phyloP scores from a whole-genome alignment of 2,113 vertebrate species.

The Chitala chitala region DNA sequence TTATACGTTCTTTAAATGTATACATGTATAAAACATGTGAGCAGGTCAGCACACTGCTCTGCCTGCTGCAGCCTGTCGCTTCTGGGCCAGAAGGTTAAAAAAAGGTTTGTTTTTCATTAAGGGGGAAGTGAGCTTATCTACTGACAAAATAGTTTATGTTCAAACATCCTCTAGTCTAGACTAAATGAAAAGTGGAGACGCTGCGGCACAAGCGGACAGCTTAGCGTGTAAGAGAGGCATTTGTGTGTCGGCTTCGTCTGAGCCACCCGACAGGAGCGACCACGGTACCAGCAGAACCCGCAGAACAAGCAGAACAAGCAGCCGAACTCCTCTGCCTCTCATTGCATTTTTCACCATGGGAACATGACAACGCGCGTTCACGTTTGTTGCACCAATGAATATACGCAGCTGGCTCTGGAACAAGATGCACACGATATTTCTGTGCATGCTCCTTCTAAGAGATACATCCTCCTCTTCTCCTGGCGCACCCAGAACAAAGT shows the following conservation, averaged over 20 bases:
- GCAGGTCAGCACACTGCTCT: neutral
- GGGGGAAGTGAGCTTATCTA: slow-evolving; percentile 9
- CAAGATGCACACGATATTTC: neutral
- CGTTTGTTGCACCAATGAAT: too few species aligned
- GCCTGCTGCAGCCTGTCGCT: neutral
- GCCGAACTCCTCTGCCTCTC: too few species aligned
- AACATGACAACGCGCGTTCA: neutral
- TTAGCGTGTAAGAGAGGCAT: neutral
- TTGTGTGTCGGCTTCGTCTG: neutral
- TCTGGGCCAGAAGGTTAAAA: neutral
- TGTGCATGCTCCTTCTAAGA: neutral
- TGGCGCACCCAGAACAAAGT: neutral
- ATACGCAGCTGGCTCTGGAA: too few species aligned
- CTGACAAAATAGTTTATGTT: neutral
- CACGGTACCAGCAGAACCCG: too few species aligned
- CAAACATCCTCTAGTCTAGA: neutral
- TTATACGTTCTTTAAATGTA: too few species aligned
- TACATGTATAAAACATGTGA: neutral
- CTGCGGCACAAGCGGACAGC: neutral
- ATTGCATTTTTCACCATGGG: too few species aligned
- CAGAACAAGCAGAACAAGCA: too few species aligned
- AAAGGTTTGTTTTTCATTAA: slow-evolving; percentile 2
- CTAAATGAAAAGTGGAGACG: neutral
- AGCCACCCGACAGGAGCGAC: neutral
- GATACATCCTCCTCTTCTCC: neutral